Conservation (phyloP, 2,888 invertebrate genomes). For the Agriopis aurantiaria region DNA sequence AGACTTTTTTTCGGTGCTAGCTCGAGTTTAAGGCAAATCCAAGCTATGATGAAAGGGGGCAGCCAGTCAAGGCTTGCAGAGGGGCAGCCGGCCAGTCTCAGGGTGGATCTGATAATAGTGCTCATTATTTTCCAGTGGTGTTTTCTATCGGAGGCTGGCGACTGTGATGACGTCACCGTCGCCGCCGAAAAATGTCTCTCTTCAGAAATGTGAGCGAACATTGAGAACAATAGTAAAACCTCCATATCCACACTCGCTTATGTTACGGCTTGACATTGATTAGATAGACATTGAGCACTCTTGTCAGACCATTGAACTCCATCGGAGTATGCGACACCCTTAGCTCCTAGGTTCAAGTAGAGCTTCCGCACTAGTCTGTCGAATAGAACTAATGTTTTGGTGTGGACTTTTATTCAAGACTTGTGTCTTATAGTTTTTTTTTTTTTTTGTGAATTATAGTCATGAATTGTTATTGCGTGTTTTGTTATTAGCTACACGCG, state of each 20-base stretch:
- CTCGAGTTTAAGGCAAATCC: too few relatives aligned
- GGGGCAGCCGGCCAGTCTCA: not conserved
- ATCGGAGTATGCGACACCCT: too few relatives aligned
- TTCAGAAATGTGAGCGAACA: constrained; percentile 30
- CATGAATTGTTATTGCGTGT: not conserved
- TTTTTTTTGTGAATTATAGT: too few relatives aligned
- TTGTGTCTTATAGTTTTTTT: not conserved
- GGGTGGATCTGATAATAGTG: constrained; percentile 23
- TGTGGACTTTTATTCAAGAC: not conserved
- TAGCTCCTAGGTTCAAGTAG: not conserved
- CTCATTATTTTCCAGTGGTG: constrained; percentile 28
- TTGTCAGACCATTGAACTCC: constrained; percentile 1
- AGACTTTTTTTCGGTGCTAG: too few relatives aligned
- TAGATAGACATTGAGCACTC: constrained; percentile 24
- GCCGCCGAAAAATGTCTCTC: constrained; percentile 24
- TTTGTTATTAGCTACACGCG: not conserved
- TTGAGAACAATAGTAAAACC: constrained; percentile 17
- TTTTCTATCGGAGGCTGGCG: constrained; percentile 27
- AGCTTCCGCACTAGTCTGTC: constrained; percentile 1
- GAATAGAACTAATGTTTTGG: constrained; percentile 1
- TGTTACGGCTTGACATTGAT: constrained; percentile 8
- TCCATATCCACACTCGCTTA: constrained; percentile 21
- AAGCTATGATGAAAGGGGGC: too few relatives aligned
- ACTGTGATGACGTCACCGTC: constrained; percentile 21
- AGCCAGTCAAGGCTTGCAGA: too few relatives aligned